Evolutionary conservation across 2,797 vertebrate species (phyloP), one percentile per base, ranked within the genome.

Genomic region (Neomorphus geoffroyi): DNA sequence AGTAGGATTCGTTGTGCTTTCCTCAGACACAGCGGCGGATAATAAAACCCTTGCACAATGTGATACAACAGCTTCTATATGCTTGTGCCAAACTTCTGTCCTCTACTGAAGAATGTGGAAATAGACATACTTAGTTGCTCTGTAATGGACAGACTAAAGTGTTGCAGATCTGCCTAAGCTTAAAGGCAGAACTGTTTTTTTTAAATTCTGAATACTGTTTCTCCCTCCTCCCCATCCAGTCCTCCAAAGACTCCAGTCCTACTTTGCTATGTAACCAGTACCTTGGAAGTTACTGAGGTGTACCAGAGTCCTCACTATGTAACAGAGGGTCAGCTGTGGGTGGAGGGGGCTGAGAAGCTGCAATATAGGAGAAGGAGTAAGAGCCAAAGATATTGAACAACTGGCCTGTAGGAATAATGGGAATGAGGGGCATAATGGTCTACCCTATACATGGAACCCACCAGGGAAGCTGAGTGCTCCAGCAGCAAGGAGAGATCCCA

Each of bases 401-500:
- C 11, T 65, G 70, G 6, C 19, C 18, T 71, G 21, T 8, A 50
- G 32, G 46, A 80, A 78, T 35, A 75, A 30, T 7, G 13, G 27
- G 39, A 64, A 39, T 45, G 64, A 51, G 71, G 3, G 17, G 19
- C 37, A 19, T 50, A 77, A 51, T 13, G 15, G 5, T 11, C 27
- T 30, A 41, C 11, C 32, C 2, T 5, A 10, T 74, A 5, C 4
- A 18, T 5, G 12, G 33, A 37, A 87, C 7, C 88, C 43, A 27
- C 19, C 18, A 64, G 13, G 16, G 21, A 56, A 11, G 9, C 64
- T 7, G 33, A 74, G 24, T 58, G 41, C 27, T 71, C 39, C 57
- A 62, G 37, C 2, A 56, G 3, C 8, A 35, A 4, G 16, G 39
- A 56, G 46, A 66, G 23, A 71, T 57, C 6, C 2, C 2, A 0